Conservation (phyloP, 2,797 vertebrate genomes). For the Acanthurus lineatus region DNA sequence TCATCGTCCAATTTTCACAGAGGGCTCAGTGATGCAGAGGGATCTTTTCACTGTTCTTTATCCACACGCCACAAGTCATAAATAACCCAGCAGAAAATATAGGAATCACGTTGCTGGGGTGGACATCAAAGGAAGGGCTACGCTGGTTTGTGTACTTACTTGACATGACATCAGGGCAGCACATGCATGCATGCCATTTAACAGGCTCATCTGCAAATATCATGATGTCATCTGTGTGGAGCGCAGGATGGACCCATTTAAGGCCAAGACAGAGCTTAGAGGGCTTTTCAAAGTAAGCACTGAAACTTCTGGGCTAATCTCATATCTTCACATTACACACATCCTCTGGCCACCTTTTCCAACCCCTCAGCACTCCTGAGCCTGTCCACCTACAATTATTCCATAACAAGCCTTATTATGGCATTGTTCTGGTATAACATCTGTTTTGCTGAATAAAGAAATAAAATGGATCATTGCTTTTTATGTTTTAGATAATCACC, state of each 20-base stretch:
- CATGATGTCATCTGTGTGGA: constrained; percentile 78
- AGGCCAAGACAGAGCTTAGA: constrained; percentile 55
- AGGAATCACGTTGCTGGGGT: constrained; percentile 78
- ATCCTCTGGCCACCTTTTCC: constrained; percentile 31
- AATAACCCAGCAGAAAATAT: constrained; percentile 81
- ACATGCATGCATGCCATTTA: constrained; percentile 75
- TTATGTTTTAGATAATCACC: not conserved
- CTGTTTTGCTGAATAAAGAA: not conserved
- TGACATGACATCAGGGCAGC: constrained; percentile 74
- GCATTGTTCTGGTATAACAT: constrained; percentile 17
- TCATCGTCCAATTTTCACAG: constrained; percentile 77
- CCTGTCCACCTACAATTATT: not conserved
- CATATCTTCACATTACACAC: constrained; percentile 40
- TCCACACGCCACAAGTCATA: constrained; percentile 81
- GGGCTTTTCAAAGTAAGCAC: constrained; percentile 52
- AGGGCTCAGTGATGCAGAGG: constrained; percentile 68
- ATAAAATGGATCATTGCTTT: not conserved
- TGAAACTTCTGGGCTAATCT: constrained; percentile 46
- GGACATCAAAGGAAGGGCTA: constrained; percentile 77
- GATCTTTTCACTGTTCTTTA: constrained; percentile 75
- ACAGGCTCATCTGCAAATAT: constrained; percentile 79
- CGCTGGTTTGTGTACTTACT: constrained; percentile 76
- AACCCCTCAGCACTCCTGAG: not conserved
- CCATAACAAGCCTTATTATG: constrained; percentile 8
- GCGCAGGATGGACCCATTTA: constrained; percentile 76